These are phyloP conservation scores for Setipinna tenuifilis DNA, from an alignment of 2,797 vertebrate species.

Conservation along the genomic window DNA sequence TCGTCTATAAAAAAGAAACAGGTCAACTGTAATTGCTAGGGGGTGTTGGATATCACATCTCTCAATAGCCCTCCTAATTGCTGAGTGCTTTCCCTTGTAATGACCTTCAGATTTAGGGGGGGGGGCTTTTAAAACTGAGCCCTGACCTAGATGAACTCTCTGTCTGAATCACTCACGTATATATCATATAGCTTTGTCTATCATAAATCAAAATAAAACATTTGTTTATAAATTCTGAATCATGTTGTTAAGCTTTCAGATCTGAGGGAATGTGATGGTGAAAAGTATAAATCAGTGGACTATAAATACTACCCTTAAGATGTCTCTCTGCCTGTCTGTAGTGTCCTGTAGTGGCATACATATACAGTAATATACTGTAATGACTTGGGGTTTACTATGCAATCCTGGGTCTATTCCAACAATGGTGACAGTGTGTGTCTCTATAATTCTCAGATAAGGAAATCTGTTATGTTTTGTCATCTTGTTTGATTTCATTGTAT, in stretches of 20 bases:
- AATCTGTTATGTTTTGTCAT: not conserved
- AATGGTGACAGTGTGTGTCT: too few relatives aligned
- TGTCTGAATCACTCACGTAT: not conserved
- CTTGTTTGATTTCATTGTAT: not conserved
- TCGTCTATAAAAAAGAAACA: not conserved
- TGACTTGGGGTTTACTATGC: not conserved
- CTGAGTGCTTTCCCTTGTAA: not conserved
- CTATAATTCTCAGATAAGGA: too few relatives aligned
- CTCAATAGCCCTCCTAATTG: not conserved
- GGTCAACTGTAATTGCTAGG: slow-evolving; percentile 10
- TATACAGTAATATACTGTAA: not conserved
- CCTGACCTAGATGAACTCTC: not conserved
- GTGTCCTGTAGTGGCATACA: not conserved
- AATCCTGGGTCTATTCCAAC: not conserved
- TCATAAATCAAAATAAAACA: not conserved
- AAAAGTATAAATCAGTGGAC: not conserved
- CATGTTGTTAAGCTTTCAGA: not conserved
- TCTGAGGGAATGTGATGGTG: not conserved
- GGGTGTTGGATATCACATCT: slow-evolving; percentile 18
- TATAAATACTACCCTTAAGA: not conserved
- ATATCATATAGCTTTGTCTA: not conserved
- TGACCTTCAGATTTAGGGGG: slow-evolving; percentile 14
- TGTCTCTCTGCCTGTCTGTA: not conserved
- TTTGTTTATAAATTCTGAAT: not conserved
- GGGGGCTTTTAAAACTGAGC: not conserved